Percentiles rank a stretch among this genome's conserved stretches.
Evolutionary conservation across 2,113 vertebrate genomes (phyloP).

Genomic region (Cottus gobio): DNA sequence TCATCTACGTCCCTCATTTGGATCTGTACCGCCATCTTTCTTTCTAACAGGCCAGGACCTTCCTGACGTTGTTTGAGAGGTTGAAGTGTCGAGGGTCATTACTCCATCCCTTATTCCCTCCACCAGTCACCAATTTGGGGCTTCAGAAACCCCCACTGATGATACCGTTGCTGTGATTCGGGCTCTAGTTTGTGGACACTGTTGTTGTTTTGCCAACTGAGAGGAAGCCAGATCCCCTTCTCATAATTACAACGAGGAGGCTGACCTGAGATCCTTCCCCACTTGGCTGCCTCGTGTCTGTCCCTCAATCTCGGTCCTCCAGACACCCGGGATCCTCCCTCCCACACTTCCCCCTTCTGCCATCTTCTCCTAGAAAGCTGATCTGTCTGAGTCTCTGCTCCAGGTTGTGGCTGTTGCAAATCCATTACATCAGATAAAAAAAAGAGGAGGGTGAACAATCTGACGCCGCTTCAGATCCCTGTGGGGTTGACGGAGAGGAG

Average conservation of each 20-base stretch:
- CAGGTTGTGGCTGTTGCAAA: constrained; percentile 80
- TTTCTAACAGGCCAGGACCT: not conserved
- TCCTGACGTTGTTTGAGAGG: constrained; percentile 7
- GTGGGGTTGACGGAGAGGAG: constrained; percentile 63
- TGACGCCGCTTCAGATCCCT: constrained; percentile 62
- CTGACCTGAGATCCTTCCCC: constrained; percentile 25
- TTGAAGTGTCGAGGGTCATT: constrained; percentile 28
- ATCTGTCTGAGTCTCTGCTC: constrained; percentile 57
- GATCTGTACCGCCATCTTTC: not conserved
- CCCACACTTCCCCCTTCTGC: constrained; percentile 36
- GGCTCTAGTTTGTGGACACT: constrained; percentile 5
- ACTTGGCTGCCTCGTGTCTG: not conserved
- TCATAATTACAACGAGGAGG: constrained; percentile 12
- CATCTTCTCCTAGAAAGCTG: constrained; percentile 57
- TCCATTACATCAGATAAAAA: constrained; percentile 82
- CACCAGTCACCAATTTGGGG: not conserved
- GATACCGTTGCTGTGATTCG: constrained; percentile 8
- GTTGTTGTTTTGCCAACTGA: constrained; percentile 22
- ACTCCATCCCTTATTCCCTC: constrained; percentile 4
- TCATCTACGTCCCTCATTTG: not conserved
- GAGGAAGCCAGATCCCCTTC: constrained; percentile 16
- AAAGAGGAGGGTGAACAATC: constrained; percentile 57
- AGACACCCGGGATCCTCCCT: not conserved
- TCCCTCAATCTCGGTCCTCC: not conserved
- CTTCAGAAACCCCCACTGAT: not conserved